Percentiles rank a stretch among this genome's conserved stretches.
Evolutionary conservation across 2,797 vertebrate species (phyloP).

Genomic region (Sebastes elongatus): DNA sequence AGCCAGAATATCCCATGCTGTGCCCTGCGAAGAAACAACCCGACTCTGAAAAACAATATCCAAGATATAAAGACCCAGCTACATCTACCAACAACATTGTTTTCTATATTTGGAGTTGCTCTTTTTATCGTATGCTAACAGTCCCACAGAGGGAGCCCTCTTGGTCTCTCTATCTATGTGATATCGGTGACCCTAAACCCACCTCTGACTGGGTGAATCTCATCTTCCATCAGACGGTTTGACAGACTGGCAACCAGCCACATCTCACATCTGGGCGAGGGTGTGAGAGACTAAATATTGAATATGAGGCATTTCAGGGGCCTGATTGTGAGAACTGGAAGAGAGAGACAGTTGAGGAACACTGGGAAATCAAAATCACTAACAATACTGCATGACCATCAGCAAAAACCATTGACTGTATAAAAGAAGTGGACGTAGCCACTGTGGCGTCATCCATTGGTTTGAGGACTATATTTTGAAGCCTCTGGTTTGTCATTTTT

Average conservation of each 20-base stretch:
- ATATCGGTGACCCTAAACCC: neutral
- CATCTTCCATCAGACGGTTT: conserved; percentile 8
- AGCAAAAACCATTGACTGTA: neutral
- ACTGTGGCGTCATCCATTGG: neutral
- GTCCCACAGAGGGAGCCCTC: neutral
- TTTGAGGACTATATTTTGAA: neutral
- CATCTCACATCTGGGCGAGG: neutral
- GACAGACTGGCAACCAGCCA: neutral
- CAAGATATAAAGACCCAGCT: neutral
- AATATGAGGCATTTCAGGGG: neutral
- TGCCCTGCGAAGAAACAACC: neutral
- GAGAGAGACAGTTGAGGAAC: neutral
- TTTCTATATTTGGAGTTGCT: neutral
- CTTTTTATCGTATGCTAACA: neutral
- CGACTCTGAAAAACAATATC: neutral
- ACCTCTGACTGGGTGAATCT: conserved; percentile 5
- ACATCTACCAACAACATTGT: neutral
- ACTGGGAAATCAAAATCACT: neutral
- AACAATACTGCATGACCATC: neutral
- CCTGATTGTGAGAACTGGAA: neutral
- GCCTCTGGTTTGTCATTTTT: neutral
- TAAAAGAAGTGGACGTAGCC: neutral
- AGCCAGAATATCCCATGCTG: neutral
- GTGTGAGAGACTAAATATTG: neutral
- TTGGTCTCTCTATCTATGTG: neutral